Evolutionary conservation across 2,113 vertebrate species (phyloP).

Genomic region (Hypocryptadius cinnamomeus): DNA sequence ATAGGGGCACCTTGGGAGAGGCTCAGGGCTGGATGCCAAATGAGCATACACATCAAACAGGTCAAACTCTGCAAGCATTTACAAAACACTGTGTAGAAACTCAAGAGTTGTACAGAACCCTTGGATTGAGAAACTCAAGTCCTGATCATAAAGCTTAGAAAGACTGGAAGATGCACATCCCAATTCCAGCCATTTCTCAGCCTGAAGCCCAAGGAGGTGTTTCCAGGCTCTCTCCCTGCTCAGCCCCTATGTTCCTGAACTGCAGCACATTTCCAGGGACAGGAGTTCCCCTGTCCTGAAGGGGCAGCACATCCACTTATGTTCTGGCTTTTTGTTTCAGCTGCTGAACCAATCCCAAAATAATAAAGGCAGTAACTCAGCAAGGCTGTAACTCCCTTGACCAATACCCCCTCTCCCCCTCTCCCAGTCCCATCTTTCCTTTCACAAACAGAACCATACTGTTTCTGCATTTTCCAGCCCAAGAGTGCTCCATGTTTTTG

Average conservation of each 20-base stretch:
- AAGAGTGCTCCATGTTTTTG: background rate
- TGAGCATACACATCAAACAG: background rate
- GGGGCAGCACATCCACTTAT: background rate
- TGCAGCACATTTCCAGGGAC: background rate
- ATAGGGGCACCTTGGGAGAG: background rate
- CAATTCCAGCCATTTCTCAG: background rate
- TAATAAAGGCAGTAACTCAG: background rate
- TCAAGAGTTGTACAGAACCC: background rate
- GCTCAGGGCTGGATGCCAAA: background rate
- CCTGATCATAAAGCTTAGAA: background rate
- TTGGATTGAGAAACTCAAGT: background rate
- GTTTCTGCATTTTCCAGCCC: background rate
- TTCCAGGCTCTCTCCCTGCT: background rate
- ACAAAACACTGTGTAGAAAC: background rate
- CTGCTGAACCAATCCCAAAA: background rate
- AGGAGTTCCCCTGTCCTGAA: background rate
- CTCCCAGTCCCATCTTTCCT: background rate
- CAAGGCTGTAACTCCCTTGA: background rate
- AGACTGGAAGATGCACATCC: background rate
- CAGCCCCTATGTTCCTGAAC: accelerated
- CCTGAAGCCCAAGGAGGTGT: background rate
- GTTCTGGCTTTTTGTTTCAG: background rate
- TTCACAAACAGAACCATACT: background rate
- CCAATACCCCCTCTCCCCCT: background rate
- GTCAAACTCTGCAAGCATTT: background rate